These are phyloP conservation scores for Rhabdomys dilectus DNA, from an alignment of 2,113 vertebrate species.

Conservation along the genomic window DNA sequence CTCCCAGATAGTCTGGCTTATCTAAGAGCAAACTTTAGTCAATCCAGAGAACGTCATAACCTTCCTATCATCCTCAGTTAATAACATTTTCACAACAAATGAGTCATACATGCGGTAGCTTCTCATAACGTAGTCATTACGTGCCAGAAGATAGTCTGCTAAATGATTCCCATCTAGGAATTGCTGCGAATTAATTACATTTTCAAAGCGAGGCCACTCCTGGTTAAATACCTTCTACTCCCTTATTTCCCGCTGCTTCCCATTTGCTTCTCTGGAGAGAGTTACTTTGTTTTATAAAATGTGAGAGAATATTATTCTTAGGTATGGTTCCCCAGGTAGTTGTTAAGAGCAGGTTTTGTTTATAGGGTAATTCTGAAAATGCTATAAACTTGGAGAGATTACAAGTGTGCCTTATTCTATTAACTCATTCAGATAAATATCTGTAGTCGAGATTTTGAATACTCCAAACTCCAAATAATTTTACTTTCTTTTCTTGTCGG, in stretches of 20 bases:
- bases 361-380: constrained; percentile 69
- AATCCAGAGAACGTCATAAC: constrained; percentile 49
- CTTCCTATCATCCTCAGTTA: constrained; percentile 59
- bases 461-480: not conserved
- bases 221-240: constrained; percentile 39
- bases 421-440: constrained; percentile 48
- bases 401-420: constrained; percentile 22
- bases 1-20: constrained; percentile 67
- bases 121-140: constrained; percentile 44
- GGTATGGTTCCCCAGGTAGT: constrained; percentile 41
- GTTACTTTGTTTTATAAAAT: constrained; percentile 63
- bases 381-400: constrained; percentile 42
- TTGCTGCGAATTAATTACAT: constrained; percentile 57
- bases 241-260: not conserved
- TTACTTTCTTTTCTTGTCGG: not conserved
- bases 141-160: constrained; percentile 34
- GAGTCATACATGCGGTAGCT: constrained; percentile 43
- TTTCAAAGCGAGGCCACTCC: constrained; percentile 39
- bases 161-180: constrained; percentile 67
- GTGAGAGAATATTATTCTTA: constrained; percentile 67
- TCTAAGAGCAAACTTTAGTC: constrained; percentile 65
- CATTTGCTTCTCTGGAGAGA: constrained; percentile 39
- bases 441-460: constrained; percentile 16
- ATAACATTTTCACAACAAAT: constrained; percentile 58
- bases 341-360: constrained; percentile 69